Evolutionary conservation across 2,888 invertebrate genomes (phyloP).

Genomic region (Nycteola revayana): DNA sequence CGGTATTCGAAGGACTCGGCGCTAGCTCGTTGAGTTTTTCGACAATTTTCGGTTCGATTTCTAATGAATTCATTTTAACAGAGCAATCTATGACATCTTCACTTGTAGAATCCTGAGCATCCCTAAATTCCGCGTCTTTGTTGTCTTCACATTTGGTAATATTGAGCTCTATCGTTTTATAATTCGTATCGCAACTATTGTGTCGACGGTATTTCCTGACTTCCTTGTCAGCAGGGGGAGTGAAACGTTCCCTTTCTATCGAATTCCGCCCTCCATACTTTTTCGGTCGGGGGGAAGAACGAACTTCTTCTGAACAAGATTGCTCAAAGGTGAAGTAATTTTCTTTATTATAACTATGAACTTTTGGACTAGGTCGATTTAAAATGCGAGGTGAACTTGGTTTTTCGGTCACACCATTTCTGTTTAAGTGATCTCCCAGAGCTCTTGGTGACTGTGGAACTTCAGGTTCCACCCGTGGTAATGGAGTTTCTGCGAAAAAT

Average conservation of each 20-base stretch:
- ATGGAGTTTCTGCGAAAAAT: slow-evolving; percentile 69
- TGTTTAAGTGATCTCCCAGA: slow-evolving; percentile 58
- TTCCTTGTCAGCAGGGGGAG: slow-evolving; percentile 71
- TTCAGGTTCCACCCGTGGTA: slow-evolving; percentile 44
- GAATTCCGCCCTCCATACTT: slow-evolving; percentile 71
- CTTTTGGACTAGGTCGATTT: slow-evolving; percentile 68
- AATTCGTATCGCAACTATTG: slow-evolving; percentile 72
- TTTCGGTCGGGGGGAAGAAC: slow-evolving; percentile 55
- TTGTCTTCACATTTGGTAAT: slow-evolving; percentile 56
- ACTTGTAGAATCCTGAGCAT: slow-evolving; percentile 1
- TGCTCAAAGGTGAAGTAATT: slow-evolving; percentile 74
- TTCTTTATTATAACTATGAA: slow-evolving; percentile 69
- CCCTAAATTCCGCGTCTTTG: slow-evolving; percentile 34
- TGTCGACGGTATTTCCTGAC: slow-evolving; percentile 64
- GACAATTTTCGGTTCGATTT: slow-evolving; percentile 49
- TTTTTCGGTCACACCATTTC: slow-evolving; percentile 62
- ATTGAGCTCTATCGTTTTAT: slow-evolving; percentile 63
- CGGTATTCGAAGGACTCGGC: slow-evolving; percentile 52
- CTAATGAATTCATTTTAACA: slow-evolving; percentile 57
- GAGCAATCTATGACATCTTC: slow-evolving; percentile 70
- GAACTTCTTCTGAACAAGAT: slow-evolving; percentile 45
- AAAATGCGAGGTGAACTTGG: slow-evolving; percentile 62
- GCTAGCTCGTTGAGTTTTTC: slow-evolving; percentile 51
- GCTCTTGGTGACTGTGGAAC: slow-evolving; percentile 66
- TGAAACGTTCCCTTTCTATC: slow-evolving; percentile 65